phyloP scores from a whole-genome alignment of 1,140 invertebrate species.

The Aethina tumida region DNA sequence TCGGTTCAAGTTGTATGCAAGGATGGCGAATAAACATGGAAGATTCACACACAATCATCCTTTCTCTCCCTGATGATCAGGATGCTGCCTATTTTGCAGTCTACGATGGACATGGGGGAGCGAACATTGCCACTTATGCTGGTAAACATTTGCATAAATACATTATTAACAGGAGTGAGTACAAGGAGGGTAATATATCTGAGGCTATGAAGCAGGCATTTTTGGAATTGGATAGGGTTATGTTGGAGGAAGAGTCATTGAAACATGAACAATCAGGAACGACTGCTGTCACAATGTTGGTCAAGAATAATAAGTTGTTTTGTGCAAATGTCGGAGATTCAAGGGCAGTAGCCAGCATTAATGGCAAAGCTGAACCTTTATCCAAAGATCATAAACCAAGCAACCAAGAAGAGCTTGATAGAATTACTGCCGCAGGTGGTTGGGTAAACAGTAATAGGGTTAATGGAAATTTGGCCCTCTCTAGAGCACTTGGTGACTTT shows the following conservation, averaged over 20 bases:
- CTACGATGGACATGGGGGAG: slow-evolving; percentile 95
- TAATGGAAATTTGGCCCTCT: slow-evolving; percentile 94
- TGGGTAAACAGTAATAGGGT: slow-evolving; percentile 96
- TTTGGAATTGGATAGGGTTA: slow-evolving; percentile 83
- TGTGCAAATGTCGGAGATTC: slow-evolving; percentile 96
- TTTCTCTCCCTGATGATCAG: slow-evolving; percentile 85
- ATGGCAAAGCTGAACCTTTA: slow-evolving; percentile 54
- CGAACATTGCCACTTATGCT: slow-evolving; percentile 87
- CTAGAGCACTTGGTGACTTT: slow-evolving; percentile 94
- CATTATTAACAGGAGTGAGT: slow-evolving; percentile 63
- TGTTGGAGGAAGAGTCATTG: slow-evolving; percentile 77
- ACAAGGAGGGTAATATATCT: slow-evolving; percentile 68
- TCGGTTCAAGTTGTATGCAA: slow-evolving; percentile 96
- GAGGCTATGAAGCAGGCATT: slow-evolving; percentile 84
- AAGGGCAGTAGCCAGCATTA: slow-evolving; percentile 39
- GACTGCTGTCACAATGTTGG: slow-evolving; percentile 82
- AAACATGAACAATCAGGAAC: slow-evolving; percentile 89
- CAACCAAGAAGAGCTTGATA: slow-evolving; percentile 69
- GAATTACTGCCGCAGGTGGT: slow-evolving; percentile 90
- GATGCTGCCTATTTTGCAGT: slow-evolving; percentile 93
- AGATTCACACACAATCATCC: slow-evolving; percentile 92
- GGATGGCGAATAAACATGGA: slow-evolving; percentile 99
- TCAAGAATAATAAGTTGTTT: slow-evolving; percentile 74
- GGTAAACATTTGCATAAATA: slow-evolving; percentile 89
- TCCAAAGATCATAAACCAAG: slow-evolving; percentile 93